Percentiles rank a stretch among this genome's conserved stretches.
These are phyloP conservation scores for Gambusia yucatana DNA, from an alignment of 2,797 vertebrate species.

Conservation along the genomic window DNA sequence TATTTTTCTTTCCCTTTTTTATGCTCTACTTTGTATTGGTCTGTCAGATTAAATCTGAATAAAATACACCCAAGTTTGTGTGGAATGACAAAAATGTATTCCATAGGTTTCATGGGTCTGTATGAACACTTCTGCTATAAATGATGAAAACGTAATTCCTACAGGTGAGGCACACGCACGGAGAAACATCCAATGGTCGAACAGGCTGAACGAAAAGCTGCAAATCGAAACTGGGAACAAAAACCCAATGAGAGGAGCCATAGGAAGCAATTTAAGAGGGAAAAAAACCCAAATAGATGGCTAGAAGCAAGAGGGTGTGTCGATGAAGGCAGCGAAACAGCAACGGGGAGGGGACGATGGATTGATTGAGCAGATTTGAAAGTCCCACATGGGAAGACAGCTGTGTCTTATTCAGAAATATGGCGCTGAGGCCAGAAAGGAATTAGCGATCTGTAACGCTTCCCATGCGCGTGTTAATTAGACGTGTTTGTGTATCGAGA, in stretches of 20 bases:
- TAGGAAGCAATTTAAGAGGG: conserved; percentile 21
- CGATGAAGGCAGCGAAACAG: conserved; percentile 21
- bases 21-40: not conserved
- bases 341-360: conserved; percentile 32
- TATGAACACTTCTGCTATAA: not conserved
- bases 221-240: not conserved
- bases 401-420: conserved; percentile 8
- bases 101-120: not conserved
- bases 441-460: conserved; percentile 6
- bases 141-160: not conserved
- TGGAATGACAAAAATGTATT: not conserved
- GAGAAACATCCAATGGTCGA: not conserved
- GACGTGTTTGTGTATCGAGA: conserved; percentile 18
- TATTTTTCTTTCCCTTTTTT: not conserved
- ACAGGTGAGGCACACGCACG: not conserved
- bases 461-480: conserved; percentile 1
- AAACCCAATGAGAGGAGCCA: not conserved
- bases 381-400: conserved; percentile 7
- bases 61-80: not conserved
- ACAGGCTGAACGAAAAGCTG: not conserved
- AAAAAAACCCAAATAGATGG: conserved; percentile 48
- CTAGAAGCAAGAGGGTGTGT: conserved; percentile 41
- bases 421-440: not conserved
- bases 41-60: not conserved
- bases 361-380: conserved; percentile 35